These are phyloP conservation scores for Drosophila suzukii DNA, from an alignment of 1,140 invertebrate species.

Conservation along the genomic window DNA sequence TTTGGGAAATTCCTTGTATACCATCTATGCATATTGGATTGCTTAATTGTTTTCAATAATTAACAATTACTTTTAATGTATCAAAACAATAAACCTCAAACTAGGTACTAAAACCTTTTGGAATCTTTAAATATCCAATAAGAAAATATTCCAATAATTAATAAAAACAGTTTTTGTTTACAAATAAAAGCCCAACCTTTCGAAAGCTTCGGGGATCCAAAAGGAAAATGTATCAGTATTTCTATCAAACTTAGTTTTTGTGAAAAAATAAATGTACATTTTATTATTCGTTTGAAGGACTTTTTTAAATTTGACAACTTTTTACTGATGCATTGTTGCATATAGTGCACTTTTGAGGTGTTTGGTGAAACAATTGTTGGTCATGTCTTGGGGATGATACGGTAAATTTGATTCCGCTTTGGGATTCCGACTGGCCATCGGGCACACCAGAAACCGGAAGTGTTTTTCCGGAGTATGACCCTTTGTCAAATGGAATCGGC, in stretches of 20 bases:
- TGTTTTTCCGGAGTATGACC: not conserved
- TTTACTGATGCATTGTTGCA: conserved; percentile 14
- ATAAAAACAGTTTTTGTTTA: conserved; percentile 9
- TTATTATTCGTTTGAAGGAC: conserved; percentile 21
- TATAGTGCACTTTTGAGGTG: conserved; percentile 24
- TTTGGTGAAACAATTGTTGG: not conserved
- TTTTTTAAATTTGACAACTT: conserved; percentile 42
- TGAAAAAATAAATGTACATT: conserved; percentile 51
- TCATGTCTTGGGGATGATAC: conserved; percentile 20
- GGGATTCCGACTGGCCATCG: not conserved
- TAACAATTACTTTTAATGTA: too few relatives aligned
- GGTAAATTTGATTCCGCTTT: conserved; percentile 34
- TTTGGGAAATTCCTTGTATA: too few relatives aligned
- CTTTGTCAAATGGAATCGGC: not conserved
- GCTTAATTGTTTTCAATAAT: too few relatives aligned
- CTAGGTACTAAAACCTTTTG: not conserved
- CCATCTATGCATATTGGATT: too few relatives aligned
- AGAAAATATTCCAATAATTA: not conserved
- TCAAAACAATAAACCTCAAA: not conserved
- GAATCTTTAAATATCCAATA: not conserved
- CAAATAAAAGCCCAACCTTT: conserved; percentile 20
- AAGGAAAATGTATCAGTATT: too few relatives aligned
- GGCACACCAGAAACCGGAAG: not conserved
- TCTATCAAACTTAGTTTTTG: conserved; percentile 2
- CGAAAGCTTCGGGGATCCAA: too few relatives aligned